Conservation (phyloP, 37 sponge, comb jelly and placozoan species). For the Beroe ovata region DNA sequence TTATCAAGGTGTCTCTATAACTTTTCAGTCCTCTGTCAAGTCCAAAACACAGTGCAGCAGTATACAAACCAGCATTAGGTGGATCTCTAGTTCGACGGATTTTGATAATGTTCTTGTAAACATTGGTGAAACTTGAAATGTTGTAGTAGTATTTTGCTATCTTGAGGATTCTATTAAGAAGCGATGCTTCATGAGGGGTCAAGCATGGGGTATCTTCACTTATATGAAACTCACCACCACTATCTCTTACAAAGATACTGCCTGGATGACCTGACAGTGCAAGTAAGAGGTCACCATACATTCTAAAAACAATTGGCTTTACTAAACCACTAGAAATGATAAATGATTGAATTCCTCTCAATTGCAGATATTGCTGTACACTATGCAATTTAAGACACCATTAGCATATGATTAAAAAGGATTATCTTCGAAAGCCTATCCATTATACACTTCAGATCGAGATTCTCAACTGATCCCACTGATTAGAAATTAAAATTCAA, state of each 20-base stretch:
- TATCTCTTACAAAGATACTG: constrained; percentile 50
- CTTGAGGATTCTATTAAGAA: constrained; percentile 23
- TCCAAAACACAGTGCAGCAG: constrained; percentile 36
- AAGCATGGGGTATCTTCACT: constrained; percentile 64
- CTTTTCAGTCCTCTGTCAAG: constrained; percentile 30
- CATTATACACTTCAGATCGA: no score
- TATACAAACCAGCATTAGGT: constrained; percentile 54
- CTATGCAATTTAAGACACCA: no score
- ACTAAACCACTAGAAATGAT: no score
- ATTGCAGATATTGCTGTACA: no score
- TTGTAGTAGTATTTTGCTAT: constrained; percentile 32
- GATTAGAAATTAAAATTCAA: no score
- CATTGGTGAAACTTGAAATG: constrained; percentile 8
- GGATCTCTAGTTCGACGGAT: constrained; percentile 31
- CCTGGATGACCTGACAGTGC: constrained; percentile 60
- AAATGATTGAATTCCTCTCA: no score
- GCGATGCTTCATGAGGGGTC: constrained; percentile 41
- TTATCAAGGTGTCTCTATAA: constrained; percentile 24
- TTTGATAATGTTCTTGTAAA: constrained; percentile 31
- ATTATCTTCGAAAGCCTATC: no score
- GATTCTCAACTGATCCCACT: no score
- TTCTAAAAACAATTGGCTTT: no score
- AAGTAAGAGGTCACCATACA: constrained; percentile 45
- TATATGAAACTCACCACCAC: constrained; percentile 62
- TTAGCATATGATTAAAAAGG: no score